Evolutionary conservation across 1,140 invertebrate genomes (phyloP).

Genomic region (Eueides isabella): DNA sequence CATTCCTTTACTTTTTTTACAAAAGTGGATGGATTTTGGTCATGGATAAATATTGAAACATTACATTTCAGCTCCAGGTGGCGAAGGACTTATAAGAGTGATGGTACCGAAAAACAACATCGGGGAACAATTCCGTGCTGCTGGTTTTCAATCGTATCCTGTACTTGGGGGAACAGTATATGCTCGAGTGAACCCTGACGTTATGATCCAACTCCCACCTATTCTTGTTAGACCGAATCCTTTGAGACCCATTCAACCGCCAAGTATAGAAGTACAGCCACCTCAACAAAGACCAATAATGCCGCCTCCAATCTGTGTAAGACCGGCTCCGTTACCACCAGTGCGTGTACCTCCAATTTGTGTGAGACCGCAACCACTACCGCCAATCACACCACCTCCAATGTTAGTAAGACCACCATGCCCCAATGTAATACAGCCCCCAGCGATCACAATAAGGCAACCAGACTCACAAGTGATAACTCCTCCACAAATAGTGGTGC

Average conservation of each 20-base stretch:
- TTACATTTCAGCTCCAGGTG: conserved; percentile 45
- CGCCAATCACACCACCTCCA: conserved; percentile 49
- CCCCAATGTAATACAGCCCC: conserved; percentile 49
- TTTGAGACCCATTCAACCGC: conserved; percentile 51
- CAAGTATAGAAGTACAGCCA: conserved; percentile 51
- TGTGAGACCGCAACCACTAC: conserved; percentile 46
- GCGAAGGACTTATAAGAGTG: conserved; percentile 51
- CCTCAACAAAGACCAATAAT: conserved; percentile 46
- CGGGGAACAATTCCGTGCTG: conserved; percentile 35
- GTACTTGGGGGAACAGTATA: conserved; percentile 60
- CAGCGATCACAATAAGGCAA: conserved; percentile 51
- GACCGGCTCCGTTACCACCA: conserved; percentile 45
- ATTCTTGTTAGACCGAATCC: conserved; percentile 55
- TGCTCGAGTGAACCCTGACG: conserved; percentile 49
- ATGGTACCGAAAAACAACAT: conserved; percentile 37
- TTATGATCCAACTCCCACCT: conserved; percentile 60
- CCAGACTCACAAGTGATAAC: conserved; percentile 43
- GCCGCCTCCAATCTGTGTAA: conserved; percentile 51
- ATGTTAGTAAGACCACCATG: conserved; percentile 52
- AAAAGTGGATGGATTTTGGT: neutral
- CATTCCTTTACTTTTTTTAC: no score
- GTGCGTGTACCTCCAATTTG: conserved; percentile 55
- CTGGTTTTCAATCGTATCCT: conserved; percentile 50
- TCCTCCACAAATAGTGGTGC: conserved; percentile 51
- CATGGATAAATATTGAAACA: neutral